Conservation (phyloP, 2,113 vertebrate species). For the Ovis canadensis region DNA sequence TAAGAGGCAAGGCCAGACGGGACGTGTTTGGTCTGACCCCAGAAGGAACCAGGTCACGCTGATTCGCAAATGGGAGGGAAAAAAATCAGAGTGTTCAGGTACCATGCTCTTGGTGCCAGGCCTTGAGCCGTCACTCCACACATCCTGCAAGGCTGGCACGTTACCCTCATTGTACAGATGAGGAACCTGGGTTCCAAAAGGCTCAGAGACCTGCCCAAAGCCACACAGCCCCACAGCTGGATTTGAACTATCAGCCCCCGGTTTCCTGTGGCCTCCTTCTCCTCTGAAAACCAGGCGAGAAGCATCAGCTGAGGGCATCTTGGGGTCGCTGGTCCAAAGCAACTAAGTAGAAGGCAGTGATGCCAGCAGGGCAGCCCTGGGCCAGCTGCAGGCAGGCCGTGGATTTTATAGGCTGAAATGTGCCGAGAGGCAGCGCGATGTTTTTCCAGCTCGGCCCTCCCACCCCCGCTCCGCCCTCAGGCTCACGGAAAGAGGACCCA, state of each 20-base stretch:
- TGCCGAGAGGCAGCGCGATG: not conserved
- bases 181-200: not conserved
- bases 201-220: not conserved
- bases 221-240: not conserved
- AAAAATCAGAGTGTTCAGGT: not conserved
- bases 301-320: too few relatives aligned
- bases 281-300: not conserved
- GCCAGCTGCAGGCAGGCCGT: not conserved
- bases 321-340: not conserved
- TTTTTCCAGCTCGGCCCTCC: not conserved
- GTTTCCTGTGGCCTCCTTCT: not conserved
- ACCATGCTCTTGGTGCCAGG: not conserved
- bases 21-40: not conserved
- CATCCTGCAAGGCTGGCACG: not conserved
- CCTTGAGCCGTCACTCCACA: not conserved
- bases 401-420: not conserved
- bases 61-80: not conserved
- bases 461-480: not conserved
- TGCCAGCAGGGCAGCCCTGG: not conserved
- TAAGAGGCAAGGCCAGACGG: not conserved
- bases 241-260: not conserved
- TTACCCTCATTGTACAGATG: not conserved
- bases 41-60: not conserved
- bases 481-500: not conserved
- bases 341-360: fast-evolving